A percentile compares a stretch with the other conserved stretches of the same genome.
Conservation (phyloP, 2,888 invertebrate genomes). For the Tetanocera ferruginea region DNA sequence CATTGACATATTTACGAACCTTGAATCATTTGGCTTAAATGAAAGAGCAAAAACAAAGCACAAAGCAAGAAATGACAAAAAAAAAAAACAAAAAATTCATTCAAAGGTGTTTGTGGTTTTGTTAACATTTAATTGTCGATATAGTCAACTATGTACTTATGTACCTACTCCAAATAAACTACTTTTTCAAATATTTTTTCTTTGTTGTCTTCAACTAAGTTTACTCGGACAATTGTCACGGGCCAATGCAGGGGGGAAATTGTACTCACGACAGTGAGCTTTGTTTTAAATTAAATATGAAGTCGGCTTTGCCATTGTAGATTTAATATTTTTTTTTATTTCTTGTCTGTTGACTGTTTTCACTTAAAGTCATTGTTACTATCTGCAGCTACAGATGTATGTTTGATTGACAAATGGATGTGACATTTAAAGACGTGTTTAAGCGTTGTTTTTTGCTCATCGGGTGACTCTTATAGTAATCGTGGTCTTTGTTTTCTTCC, state of each 20-base stretch:
- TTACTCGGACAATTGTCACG: neutral
- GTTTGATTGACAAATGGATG: too few species aligned
- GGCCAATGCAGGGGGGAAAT: neutral
- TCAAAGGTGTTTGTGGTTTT: slow-evolving; percentile 2
- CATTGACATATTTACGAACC: slow-evolving; percentile 48
- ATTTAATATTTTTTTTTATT: too few species aligned
- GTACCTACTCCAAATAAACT: neutral
- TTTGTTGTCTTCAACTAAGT: neutral
- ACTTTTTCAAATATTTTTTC: neutral
- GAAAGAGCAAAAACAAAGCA: neutral
- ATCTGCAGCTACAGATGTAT: too few species aligned
- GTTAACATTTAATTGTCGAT: neutral
- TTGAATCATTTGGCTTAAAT: slow-evolving; percentile 36
- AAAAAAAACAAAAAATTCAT: neutral
- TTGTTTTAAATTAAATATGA: too few species aligned
- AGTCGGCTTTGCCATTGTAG: too few species aligned
- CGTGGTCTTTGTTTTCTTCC: too few species aligned
- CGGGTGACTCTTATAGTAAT: too few species aligned
- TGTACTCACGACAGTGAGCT: too few species aligned
- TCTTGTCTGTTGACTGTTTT: too few species aligned
- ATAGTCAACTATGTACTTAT: slow-evolving; percentile 1
- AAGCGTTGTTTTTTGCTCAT: too few species aligned
- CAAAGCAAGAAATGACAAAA: neutral
- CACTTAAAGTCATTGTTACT: too few species aligned
- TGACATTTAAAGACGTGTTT: too few species aligned